Conservation (phyloP, 2,113 vertebrate species). For the Corythornis vintsioides region DNA sequence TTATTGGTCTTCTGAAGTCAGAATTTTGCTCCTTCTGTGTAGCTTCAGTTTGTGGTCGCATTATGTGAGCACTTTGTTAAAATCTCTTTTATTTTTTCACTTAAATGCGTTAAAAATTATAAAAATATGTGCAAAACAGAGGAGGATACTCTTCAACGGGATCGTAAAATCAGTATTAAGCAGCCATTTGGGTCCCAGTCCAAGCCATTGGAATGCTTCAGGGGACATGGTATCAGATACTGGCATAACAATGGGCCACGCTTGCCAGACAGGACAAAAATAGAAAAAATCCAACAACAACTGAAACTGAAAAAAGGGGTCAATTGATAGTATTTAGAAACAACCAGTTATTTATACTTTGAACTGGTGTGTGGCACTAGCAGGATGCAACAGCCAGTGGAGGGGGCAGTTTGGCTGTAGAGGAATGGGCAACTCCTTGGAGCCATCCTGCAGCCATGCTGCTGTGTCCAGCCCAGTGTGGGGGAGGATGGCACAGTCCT, state of each 20-base stretch:
- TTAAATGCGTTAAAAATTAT: not conserved
- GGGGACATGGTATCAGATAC: not conserved
- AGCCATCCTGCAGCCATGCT: not conserved
- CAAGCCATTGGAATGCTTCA: constrained; percentile 48
- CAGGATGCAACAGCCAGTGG: rapidly evolving
- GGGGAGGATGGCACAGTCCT: not conserved
- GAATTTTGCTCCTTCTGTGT: not conserved
- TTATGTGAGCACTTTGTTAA: not conserved
- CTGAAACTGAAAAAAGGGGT: not conserved
- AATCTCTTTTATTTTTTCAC: not conserved
- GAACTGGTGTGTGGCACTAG: rapidly evolving
- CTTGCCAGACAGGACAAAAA: not conserved
- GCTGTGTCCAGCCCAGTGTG: rapidly evolving
- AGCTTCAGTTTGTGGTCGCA: not conserved
- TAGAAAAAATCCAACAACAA: not conserved
- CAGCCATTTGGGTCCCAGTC: not conserved
- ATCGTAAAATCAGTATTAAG: constrained; percentile 37
- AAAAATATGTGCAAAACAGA: constrained; percentile 45
- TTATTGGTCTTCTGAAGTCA: constrained; percentile 11
- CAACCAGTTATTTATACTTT: not conserved
- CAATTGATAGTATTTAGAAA: not conserved
- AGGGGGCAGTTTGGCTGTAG: not conserved
- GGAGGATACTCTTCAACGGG: constrained; percentile 9
- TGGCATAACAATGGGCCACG: not conserved
- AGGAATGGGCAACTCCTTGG: not conserved